Percentiles rank a stretch among this genome's conserved stretches.
These are phyloP conservation scores for Drosophila atripex DNA, from an alignment of 2,888 invertebrate genomes.

Conservation along the genomic window DNA sequence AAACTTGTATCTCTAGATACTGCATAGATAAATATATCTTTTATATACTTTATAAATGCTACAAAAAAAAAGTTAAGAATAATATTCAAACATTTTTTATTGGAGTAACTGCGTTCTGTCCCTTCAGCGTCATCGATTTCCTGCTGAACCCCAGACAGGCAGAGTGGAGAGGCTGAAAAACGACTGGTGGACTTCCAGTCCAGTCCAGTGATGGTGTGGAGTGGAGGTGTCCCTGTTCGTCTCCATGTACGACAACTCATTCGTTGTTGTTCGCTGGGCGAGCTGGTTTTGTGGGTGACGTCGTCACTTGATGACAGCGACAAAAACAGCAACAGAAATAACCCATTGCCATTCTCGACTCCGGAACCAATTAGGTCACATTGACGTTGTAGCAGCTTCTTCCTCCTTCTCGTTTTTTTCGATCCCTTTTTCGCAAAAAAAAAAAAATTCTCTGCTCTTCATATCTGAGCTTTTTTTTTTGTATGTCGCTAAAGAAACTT, in stretches of 20 bases:
- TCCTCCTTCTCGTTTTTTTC: constrained; percentile 25
- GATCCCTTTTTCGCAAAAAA: constrained; percentile 9
- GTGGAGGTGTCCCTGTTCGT: constrained; percentile 2
- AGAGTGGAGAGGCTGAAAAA: neutral
- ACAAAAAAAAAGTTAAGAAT: too few relatives aligned
- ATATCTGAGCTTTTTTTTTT: constrained; percentile 26
- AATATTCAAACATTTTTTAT: too few relatives aligned
- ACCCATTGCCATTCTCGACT: constrained; percentile 34
- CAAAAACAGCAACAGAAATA: constrained; percentile 20
- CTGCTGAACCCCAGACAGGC: constrained; percentile 43
- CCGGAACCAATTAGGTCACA: constrained; percentile 69
- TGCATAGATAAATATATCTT: neutral
- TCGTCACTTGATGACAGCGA: constrained; percentile 60
- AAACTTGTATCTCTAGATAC: neutral
- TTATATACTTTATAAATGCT: too few relatives aligned
- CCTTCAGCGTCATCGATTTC: constrained; percentile 59
- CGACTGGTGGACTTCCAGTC: neutral
- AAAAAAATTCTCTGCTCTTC: constrained; percentile 15
- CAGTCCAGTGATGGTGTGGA: neutral
- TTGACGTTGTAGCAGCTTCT: constrained; percentile 47
- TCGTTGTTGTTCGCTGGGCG: constrained; percentile 52
- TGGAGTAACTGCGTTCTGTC: neutral
- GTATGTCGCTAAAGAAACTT: constrained; percentile 50
- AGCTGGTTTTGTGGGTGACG: constrained; percentile 63
- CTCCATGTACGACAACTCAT: constrained; percentile 64